Base-by-base conservation (phyloP, 1,140 invertebrate genomes). In the Alviniconcha marisindica region DNA sequence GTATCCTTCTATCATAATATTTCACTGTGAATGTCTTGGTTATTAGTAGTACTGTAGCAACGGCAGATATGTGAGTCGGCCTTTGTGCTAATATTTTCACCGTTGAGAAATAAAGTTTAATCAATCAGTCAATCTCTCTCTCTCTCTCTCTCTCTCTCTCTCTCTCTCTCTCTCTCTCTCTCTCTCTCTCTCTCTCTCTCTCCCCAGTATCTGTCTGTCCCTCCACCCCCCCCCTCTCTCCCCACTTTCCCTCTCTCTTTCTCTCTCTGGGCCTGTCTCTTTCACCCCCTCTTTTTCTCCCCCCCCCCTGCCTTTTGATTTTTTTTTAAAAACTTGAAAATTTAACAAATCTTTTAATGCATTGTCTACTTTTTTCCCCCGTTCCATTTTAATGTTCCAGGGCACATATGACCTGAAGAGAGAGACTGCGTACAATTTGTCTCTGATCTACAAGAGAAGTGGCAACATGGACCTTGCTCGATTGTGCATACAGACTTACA, bases 391-490 rank as follows among this genome's bases (percentile, higher is more conserved):
- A 33, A n/a, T 18, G 56, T 86, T 85, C 42, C 84, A 90, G 89
- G 89, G 87, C 31, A 85, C 86, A 38, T 91, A 91, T 88, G 92
- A 92, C 73, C 84, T 92, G 74, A 86, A 63, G 1, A 79, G 81
- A 74, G 91, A 92, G 77, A 89, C 92, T 79, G 93, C 94, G 7
- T 93, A 93, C 84, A 94, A 94, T 85, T 86, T 94, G 77, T 88
- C 92, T 5, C 83, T 92, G 40, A 94, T 94, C 56, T 94, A 94
- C 85, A 83, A 91, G 36, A 84, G 82, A 4, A 93, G 88, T 85
- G 91, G 92, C 63, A 93, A 93, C 28, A 38, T 85, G 21, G 88
- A 90, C 14, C 84, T 92, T 36, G 94, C 94, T 28, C 79, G 89
- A 28, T 76, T 89, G 12, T 83, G 93, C 36, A 84, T 92, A 31